phyloP scores from a whole-genome alignment of 2,888 invertebrate species.

The Agrenia bidenticulata region DNA sequence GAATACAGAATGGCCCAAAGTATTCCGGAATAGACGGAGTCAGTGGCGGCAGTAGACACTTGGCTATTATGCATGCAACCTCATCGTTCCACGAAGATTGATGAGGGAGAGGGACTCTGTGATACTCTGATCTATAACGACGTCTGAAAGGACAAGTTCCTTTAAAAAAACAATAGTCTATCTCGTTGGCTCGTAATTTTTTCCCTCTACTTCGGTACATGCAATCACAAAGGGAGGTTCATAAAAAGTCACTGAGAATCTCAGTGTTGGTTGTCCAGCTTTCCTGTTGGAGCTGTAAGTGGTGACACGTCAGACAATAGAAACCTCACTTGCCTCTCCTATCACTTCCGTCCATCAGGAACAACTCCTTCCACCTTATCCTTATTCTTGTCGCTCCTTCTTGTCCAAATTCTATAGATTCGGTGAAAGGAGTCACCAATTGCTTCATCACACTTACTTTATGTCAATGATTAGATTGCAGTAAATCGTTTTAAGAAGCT shows the following conservation, averaged over 20 bases:
- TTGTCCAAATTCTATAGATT: no score
- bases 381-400: no score
- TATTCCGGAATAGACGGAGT: background rate
- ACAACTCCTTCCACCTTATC: no score
- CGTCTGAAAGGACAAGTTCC: background rate
- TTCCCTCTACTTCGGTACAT: background rate
- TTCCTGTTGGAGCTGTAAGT: background rate
- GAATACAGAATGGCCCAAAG: background rate
- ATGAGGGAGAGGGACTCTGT: background rate
- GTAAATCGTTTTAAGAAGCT: no score
- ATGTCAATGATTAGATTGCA: no score
- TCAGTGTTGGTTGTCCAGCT: slow-evolving; percentile 7
- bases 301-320: slow-evolving; percentile 28
- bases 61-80: background rate
- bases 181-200: background rate
- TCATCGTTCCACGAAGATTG: background rate
- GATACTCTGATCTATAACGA: background rate
- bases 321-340: slow-evolving; percentile 22
- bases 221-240: slow-evolving; percentile 4
- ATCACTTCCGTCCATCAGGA: no score
- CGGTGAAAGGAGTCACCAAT: no score
- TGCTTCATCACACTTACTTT: no score
- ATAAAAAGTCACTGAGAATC: slow-evolving; percentile 3
- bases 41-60: background rate
- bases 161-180: background rate